These are phyloP conservation scores for Drosophila repletoides DNA, from an alignment of 1,140 invertebrate species.

Conservation along the genomic window DNA sequence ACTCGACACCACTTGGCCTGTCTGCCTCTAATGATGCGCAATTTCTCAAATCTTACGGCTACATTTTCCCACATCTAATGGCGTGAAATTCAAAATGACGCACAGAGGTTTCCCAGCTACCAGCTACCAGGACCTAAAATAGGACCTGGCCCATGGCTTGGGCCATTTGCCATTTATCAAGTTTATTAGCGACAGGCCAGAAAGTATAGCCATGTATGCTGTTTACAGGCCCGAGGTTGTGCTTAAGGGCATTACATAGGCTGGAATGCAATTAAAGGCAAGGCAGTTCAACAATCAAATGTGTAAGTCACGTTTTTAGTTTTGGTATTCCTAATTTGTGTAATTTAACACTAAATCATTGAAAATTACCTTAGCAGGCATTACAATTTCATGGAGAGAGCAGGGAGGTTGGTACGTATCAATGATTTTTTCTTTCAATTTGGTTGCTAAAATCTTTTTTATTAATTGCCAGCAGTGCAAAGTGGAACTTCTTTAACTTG, in stretches of 20 bases:
- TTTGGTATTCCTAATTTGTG: too few species aligned
- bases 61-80: constrained; percentile 59
- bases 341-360: constrained; percentile 16
- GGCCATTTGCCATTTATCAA: constrained; percentile 71
- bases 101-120: constrained; percentile 25
- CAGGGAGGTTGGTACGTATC: too few species aligned
- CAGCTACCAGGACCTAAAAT: background rate
- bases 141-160: background rate
- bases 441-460: too few species aligned
- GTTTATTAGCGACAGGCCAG: constrained; percentile 62
- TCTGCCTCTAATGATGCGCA: constrained; percentile 59
- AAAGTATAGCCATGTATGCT: constrained; percentile 23
- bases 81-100: constrained; percentile 77
- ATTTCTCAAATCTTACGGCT: constrained; percentile 69
- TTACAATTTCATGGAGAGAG: background rate
- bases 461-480: too few species aligned
- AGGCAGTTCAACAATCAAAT: background rate
- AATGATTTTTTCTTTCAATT: too few species aligned
- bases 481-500: too few species aligned
- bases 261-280: constrained; percentile 10
- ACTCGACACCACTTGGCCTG: constrained; percentile 67
- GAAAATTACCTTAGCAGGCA: background rate
- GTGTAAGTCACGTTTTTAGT: background rate
- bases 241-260: constrained; percentile 1
- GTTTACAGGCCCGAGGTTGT: background rate